Evolutionary conservation across 2,888 invertebrate genomes (phyloP).

Genomic region (Urechis unicinctus): DNA sequence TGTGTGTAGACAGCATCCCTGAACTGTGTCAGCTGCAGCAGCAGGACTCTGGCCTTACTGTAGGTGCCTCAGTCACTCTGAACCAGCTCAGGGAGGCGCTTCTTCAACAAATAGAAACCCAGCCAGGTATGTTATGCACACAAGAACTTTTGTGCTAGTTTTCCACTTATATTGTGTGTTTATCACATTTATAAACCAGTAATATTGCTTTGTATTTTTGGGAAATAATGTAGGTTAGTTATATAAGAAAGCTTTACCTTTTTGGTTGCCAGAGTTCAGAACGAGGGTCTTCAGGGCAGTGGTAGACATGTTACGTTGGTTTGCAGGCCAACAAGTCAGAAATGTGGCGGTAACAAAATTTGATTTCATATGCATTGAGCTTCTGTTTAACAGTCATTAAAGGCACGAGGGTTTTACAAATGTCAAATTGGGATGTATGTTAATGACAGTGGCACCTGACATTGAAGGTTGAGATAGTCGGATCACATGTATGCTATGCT

Average conservation of each 20-base stretch:
- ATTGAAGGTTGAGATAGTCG: no score
- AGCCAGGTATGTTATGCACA: background rate
- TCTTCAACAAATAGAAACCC: background rate
- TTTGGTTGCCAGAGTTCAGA: conserved; percentile 29
- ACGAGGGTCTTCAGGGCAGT: conserved; percentile 56
- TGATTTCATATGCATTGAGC: conserved; percentile 7
- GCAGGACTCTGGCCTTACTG: conserved; percentile 26
- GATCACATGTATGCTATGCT: no score
- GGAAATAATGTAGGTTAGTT: background rate
- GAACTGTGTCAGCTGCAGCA: conserved; percentile 63
- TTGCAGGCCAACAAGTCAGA: conserved; percentile 90
- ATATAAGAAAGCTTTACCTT: no score
- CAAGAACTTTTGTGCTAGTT: no score
- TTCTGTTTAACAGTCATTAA: no score
- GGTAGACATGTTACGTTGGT: conserved; percentile 82
- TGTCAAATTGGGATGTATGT: no score
- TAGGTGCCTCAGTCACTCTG: background rate
- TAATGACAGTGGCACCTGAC: no score
- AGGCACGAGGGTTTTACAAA: no score
- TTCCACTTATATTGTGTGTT: no score
- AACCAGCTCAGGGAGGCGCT: background rate
- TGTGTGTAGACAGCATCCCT: conserved; percentile 64
- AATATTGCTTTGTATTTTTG: background rate
- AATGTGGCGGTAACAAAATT: conserved; percentile 67
- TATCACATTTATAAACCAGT: no score